A percentile compares a stretch with the other conserved stretches of the same genome.
Evolutionary conservation across 2,113 vertebrate species (phyloP).

Genomic region (Oxygymnocypris stewartii): DNA sequence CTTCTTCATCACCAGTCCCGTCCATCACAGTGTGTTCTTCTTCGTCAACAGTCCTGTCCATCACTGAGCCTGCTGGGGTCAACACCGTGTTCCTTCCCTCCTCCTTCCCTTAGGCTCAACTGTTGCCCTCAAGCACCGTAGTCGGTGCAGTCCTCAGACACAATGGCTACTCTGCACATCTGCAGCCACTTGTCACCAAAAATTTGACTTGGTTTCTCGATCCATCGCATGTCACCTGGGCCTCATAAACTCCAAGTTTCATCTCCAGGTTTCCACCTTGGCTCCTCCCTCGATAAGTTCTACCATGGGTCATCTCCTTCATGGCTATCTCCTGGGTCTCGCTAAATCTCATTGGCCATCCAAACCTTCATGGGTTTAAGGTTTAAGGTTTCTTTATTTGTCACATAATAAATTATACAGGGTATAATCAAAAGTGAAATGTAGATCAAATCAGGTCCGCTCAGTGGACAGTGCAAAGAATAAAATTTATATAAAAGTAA

Average conservation of each 20-base stretch:
- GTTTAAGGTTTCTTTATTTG: too few relatives aligned
- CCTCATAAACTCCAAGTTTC: background rate
- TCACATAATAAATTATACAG: too few relatives aligned
- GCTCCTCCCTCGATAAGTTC: background rate
- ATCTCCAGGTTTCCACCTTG: background rate
- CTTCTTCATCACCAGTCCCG: too few relatives aligned
- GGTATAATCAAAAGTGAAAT: too few relatives aligned
- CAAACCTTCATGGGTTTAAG: background rate
- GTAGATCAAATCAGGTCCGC: too few relatives aligned
- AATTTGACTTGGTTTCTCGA: background rate
- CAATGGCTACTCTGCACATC: too few relatives aligned
- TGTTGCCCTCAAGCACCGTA: background rate
- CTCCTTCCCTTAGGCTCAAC: background rate
- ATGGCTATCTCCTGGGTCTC: background rate
- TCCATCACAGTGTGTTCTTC: background rate
- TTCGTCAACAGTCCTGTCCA: background rate
- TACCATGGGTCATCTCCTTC: background rate
- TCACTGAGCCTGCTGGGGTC: background rate
- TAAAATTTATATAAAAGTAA: too few relatives aligned
- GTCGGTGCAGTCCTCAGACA: too few relatives aligned
- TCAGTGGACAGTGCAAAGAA: too few relatives aligned
- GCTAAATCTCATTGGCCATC: background rate
- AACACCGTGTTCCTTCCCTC: too few relatives aligned
- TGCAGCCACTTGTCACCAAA: too few relatives aligned
- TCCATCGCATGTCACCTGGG: background rate